Conservation (phyloP, 2,888 invertebrate species). For the Cyrtodaria siliqua region DNA sequence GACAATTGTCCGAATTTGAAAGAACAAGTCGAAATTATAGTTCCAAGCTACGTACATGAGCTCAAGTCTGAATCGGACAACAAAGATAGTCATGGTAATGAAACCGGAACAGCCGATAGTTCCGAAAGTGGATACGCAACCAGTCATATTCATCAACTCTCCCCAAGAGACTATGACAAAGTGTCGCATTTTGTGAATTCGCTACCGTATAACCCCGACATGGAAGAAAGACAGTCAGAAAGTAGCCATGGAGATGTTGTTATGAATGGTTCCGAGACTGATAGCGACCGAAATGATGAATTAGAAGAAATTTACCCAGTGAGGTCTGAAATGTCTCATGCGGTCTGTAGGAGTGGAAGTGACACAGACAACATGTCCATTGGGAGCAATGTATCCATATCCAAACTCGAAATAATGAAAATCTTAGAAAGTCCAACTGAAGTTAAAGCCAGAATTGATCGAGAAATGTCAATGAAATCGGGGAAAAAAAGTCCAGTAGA, state of each 20-base stretch:
- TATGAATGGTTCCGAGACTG: slow-evolving; percentile 51
- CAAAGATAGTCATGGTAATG: slow-evolving; percentile 42
- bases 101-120: slow-evolving; percentile 48
- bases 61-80: slow-evolving; percentile 30
- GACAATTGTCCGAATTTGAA: too few relatives aligned
- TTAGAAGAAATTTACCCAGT: slow-evolving; percentile 20
- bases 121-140: slow-evolving; percentile 62
- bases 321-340: slow-evolving; percentile 25
- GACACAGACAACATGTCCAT: slow-evolving; percentile 43
- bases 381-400: slow-evolving; percentile 25
- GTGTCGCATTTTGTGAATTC: slow-evolving; percentile 61
- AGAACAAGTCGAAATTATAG: not conserved
- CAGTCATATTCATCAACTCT: slow-evolving; percentile 40
- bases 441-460: slow-evolving; percentile 31
- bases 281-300: slow-evolving; percentile 9
- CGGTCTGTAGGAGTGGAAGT: slow-evolving; percentile 56
- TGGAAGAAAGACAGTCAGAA: slow-evolving; percentile 48
- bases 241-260: slow-evolving; percentile 29
- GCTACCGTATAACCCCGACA: slow-evolving; percentile 53
- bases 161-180: slow-evolving; percentile 51
- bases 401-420: slow-evolving; percentile 54
- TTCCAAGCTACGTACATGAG: slow-evolving; percentile 18
- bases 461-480: slow-evolving; percentile 11
- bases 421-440: slow-evolving; percentile 55
- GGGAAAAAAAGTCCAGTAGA: not conserved